These are phyloP conservation scores for Edolisoma coerulescens DNA, from an alignment of 2,113 vertebrate genomes.

Conservation along the genomic window DNA sequence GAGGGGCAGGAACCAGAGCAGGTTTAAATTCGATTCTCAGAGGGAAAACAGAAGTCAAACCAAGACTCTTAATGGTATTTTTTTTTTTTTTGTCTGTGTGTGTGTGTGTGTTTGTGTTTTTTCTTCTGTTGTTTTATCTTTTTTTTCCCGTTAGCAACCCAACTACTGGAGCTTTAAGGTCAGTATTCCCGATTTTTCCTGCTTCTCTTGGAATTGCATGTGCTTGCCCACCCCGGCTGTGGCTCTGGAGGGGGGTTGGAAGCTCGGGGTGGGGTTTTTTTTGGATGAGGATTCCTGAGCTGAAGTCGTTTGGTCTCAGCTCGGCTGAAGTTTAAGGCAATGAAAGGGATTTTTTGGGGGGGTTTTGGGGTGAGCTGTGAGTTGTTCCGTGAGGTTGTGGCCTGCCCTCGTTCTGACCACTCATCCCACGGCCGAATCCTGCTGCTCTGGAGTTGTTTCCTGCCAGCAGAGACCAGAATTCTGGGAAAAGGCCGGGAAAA, in stretches of 20 bases:
- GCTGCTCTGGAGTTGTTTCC: background rate
- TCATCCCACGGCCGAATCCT: background rate
- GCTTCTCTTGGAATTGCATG: slow-evolving; percentile 71
- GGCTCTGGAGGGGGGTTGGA: background rate
- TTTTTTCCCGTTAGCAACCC: slow-evolving; percentile 81
- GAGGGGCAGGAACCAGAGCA: slow-evolving; percentile 2
- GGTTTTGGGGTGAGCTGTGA: background rate
- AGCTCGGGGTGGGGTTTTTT: background rate
- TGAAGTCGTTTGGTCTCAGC: background rate
- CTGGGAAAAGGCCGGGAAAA: fast-evolving
- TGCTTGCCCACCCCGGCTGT: background rate
- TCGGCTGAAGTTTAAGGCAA: fast-evolving
- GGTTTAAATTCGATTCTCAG: background rate
- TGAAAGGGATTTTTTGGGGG: background rate
- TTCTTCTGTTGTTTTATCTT: slow-evolving; percentile 42
- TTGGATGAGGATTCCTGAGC: background rate
- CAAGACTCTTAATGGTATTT: slow-evolving; percentile 65
- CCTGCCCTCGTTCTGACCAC: fast-evolving
- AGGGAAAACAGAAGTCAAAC: background rate
- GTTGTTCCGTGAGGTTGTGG: background rate
- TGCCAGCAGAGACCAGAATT: background rate
- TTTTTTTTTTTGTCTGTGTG: slow-evolving; percentile 4
- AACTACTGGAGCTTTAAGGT: slow-evolving; percentile 99
- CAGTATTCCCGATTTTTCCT: slow-evolving; percentile 77
- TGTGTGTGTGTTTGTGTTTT: background rate